These are phyloP conservation scores for Drosophila rubida DNA, from an alignment of 2,888 invertebrate species.

Conservation along the genomic window DNA sequence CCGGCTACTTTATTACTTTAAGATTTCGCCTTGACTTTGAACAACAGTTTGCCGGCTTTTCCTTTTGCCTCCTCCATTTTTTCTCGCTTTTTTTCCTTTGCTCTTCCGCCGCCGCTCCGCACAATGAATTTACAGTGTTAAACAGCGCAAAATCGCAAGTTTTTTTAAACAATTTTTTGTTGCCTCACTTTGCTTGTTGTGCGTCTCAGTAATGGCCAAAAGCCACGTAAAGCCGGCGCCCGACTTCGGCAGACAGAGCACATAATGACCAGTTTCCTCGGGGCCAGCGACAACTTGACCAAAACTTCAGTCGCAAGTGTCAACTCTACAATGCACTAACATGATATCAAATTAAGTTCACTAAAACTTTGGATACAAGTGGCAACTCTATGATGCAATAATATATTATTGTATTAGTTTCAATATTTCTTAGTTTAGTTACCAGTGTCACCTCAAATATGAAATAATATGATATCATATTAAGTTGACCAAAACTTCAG, in stretches of 20 bases:
- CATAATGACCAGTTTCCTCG: conserved; percentile 81
- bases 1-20: conserved; percentile 80
- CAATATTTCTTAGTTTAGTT: too few relatives aligned
- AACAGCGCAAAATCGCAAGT: conserved; percentile 72
- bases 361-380: too few relatives aligned
- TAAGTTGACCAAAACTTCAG: too few relatives aligned
- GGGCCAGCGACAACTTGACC: conserved; percentile 22
- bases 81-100: conserved; percentile 23
- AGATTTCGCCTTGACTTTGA: conserved; percentile 82
- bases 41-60: conserved; percentile 72
- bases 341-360: too few relatives aligned
- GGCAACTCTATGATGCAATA: too few relatives aligned
- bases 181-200: conserved; percentile 38
- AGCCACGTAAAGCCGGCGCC: conserved; percentile 62
- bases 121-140: conserved; percentile 69
- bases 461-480: too few relatives aligned
- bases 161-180: conserved; percentile 62
- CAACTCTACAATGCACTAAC: not conserved
- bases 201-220: conserved; percentile 59
- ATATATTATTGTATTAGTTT: too few relatives aligned
- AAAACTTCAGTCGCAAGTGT: conserved; percentile 42
- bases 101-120: conserved; percentile 26
- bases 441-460: too few relatives aligned
- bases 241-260: conserved; percentile 45
- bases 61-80: conserved; percentile 46